A percentile compares a stretch with the other conserved stretches of the same genome.
These are phyloP conservation scores for Homarus americanus DNA, from an alignment of 1,140 invertebrate species.

Conservation along the genomic window DNA sequence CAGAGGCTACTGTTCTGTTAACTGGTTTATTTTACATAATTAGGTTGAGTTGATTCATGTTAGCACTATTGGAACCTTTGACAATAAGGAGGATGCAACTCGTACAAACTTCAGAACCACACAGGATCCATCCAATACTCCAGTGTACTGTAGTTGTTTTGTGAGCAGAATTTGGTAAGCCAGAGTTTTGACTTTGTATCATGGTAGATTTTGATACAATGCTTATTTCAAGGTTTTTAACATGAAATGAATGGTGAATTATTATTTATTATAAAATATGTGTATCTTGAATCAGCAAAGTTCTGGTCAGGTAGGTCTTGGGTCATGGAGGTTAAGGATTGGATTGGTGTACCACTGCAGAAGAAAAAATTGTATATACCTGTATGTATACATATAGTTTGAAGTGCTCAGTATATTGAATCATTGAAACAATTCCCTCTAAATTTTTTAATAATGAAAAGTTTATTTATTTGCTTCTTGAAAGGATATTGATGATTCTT, in stretches of 20 bases:
- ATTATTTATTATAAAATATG: background rate
- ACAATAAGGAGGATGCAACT: slow-evolving; percentile 20
- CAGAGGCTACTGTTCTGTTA: too few species aligned
- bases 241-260: background rate
- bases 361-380: background rate
- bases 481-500: slow-evolving; percentile 36
- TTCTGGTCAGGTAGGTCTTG: background rate
- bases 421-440: slow-evolving; percentile 7
- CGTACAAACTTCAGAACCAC: slow-evolving; percentile 31
- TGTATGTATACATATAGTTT: background rate
- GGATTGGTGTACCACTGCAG: background rate
- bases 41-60: background rate
- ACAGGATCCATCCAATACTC: slow-evolving; percentile 24
- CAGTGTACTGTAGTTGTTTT: background rate
- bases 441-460: slow-evolving; percentile 11
- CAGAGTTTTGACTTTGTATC: background rate
- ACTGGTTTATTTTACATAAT: background rate
- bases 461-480: background rate
- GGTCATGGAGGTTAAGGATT: background rate
- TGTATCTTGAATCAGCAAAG: background rate
- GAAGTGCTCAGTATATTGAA: slow-evolving; percentile 8
- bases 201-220: background rate
- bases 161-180: background rate
- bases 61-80: background rate
- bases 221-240: background rate